Evolutionary conservation across 2,113 vertebrate species (phyloP), one percentile per base, ranked within the genome.

Genomic region (Parotia lawesii): DNA sequence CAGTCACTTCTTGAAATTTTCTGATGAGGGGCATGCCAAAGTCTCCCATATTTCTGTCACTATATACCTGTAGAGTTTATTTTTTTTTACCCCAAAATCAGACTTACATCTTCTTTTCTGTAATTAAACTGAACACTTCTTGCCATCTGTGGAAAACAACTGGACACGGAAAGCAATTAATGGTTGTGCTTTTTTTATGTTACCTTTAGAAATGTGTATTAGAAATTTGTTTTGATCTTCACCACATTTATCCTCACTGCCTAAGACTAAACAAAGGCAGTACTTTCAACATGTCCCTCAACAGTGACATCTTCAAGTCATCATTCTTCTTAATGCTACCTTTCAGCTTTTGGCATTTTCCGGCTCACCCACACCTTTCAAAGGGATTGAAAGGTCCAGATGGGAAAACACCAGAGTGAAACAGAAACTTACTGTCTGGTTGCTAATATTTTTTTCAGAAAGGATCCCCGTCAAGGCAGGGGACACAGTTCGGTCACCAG

Each of bases 271-370:
- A 66, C 22, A 65, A 79, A 79, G 35, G 24, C 72, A 79, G 5
- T 11, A 44, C 15, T 67, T 89, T 56, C 73, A 84, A 21, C 16
- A 24, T 38, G 20, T 54, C 12, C 14, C 35, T 60, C 81, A 65
- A 37, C 15, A 1, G 20, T 69, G 50, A 29, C 0, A 0, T 25
- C 58, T 62, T 62, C 7, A 2, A 67, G 38, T n/a, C 18, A 47
- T 19, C 13, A 4, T 2, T 45, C 40, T 66, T 38, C 38, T 6
- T 38, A 91, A 73, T 3, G 12, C 6, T 62, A 6, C 19, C 33
- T 76, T 77, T 37, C 33, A 80, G 23, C n/a, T 65, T 91, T 40
- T 62, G 56, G 24, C 50, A 57, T 38, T 21, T 5, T 61, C 37
- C n/a, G 20, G 14, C 56, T 84, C 22, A 5, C 10, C 17, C 7